These are phyloP conservation scores for Nannobrachium achirus DNA, from an alignment of 2,113 vertebrate genomes.

Conservation along the genomic window DNA sequence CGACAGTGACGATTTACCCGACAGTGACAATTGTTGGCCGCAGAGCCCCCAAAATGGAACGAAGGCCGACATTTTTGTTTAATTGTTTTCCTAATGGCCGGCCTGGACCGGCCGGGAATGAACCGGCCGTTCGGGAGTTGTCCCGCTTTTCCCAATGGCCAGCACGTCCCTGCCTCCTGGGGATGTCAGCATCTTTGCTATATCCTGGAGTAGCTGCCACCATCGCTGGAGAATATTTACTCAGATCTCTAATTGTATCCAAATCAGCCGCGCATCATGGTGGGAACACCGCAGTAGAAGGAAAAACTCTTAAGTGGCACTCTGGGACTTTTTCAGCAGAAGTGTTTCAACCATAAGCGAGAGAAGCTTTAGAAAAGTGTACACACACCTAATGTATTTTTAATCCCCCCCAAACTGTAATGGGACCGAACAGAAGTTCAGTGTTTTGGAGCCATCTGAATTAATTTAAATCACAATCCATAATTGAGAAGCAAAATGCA, in stretches of 20 bases:
- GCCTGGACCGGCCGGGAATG: too few species aligned
- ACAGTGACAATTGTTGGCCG: too few species aligned
- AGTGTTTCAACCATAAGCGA: conserved; percentile 45
- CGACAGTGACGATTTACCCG: too few species aligned
- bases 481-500: conserved; percentile 78
- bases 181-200: conserved; percentile 29
- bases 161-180: too few species aligned
- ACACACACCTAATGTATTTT: conserved; percentile 70
- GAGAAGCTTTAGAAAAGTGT: conserved; percentile 48
- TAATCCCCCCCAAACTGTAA: conserved; percentile 71
- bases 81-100: too few species aligned
- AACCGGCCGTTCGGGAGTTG: too few species aligned
- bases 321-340: conserved; percentile 48
- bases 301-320: conserved; percentile 45
- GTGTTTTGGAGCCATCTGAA: conserved; percentile 74
- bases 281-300: conserved; percentile 38
- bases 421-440: conserved; percentile 75
- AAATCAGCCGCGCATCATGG: conserved; percentile 36
- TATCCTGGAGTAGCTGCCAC: conserved; percentile 12
- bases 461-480: conserved; percentile 74
- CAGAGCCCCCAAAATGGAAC: too few species aligned
- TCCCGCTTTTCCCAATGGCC: too few species aligned
- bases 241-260: conserved; percentile 43
- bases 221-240: conserved; percentile 43
- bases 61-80: too few species aligned